Evolutionary conservation across 2,113 vertebrate genomes (phyloP).

Genomic region (Otolemur garnettii): DNA sequence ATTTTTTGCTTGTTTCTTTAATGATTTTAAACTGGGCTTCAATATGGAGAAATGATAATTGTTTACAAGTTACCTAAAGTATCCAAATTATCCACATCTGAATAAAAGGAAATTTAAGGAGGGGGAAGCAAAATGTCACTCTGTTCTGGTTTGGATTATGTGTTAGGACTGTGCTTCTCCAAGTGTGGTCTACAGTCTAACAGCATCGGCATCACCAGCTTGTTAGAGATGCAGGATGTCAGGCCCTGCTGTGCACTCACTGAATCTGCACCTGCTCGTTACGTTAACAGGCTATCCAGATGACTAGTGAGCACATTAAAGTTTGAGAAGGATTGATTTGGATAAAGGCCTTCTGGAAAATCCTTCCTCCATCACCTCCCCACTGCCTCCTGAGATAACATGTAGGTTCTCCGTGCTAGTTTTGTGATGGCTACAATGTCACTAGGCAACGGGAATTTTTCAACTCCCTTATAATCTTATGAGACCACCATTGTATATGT

Average conservation of each 20-base stretch:
- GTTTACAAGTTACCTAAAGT: background rate
- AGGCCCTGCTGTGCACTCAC: background rate
- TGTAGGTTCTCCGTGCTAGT: background rate
- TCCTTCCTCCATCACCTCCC: background rate
- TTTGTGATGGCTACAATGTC: background rate
- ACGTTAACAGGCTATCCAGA: background rate
- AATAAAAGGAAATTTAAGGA: background rate
- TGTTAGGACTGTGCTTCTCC: background rate
- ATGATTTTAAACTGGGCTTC: conserved; percentile 39
- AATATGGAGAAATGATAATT: conserved; percentile 20
- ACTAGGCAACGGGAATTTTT: background rate
- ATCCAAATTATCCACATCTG: background rate
- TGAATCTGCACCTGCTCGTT: background rate
- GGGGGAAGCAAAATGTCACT: background rate
- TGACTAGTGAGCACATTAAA: background rate
- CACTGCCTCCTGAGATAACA: background rate
- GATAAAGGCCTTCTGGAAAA: background rate
- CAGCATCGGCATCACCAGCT: background rate
- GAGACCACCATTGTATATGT: background rate
- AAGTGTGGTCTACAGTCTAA: background rate
- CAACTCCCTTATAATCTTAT: background rate
- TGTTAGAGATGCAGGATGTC: background rate
- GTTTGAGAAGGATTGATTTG: background rate
- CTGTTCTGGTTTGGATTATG: background rate
- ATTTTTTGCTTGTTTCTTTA: background rate